Evolutionary conservation across 64 coral and sea anemone genomes (phyloP).

Genomic region (Stichodactyla helianthus): DNA sequence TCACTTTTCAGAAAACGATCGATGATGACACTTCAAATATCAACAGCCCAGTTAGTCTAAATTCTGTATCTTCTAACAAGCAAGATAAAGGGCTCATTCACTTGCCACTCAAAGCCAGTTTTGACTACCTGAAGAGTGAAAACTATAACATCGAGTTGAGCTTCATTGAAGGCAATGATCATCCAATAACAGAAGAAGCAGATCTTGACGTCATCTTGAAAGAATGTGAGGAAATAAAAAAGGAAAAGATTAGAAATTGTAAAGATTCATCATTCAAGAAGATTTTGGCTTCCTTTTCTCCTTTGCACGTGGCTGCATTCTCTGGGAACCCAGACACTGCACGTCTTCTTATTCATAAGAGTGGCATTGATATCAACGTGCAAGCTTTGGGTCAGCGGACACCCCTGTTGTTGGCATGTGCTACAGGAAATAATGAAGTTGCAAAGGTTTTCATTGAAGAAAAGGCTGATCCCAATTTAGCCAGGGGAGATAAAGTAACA

Average conservation of each 20-base stretch:
- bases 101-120: background rate
- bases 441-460: constrained; percentile 45
- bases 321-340: constrained; percentile 35
- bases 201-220: background rate
- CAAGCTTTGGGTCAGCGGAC: constrained; percentile 53
- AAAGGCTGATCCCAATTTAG: constrained; percentile 55
- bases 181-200: background rate
- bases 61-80: constrained; percentile 7
- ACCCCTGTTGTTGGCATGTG: constrained; percentile 72
- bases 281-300: constrained; percentile 37
- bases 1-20: background rate
- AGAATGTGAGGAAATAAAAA: constrained; percentile 15
- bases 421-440: constrained; percentile 37
- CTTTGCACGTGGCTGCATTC: constrained; percentile 60
- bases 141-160: constrained; percentile 17
- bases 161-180: background rate
- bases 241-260: constrained; percentile 1
- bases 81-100: background rate
- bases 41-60: background rate
- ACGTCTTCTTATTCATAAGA: constrained; percentile 34
- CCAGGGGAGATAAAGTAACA: constrained; percentile 37
- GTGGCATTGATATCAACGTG: constrained; percentile 28
- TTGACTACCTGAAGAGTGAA: background rate
- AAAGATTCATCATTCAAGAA: background rate
- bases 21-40: background rate